Base-by-base conservation (phyloP, 2,888 invertebrate species). In the Chelonus formosanus region DNA sequence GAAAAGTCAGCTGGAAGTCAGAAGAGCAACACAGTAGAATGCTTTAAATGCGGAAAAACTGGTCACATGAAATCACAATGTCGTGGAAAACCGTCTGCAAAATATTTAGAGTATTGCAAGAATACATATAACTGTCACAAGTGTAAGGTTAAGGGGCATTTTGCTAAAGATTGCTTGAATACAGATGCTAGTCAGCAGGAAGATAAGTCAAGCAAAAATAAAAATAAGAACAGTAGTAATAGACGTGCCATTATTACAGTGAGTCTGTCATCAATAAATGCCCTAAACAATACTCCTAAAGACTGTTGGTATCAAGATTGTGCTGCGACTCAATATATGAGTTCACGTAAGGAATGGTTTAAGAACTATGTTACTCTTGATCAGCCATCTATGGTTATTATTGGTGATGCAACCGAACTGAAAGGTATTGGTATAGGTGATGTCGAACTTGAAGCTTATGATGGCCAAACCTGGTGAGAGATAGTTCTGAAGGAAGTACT, bases 101-200 rank as follows among this genome's bases (percentile, higher is more conserved):
- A 71, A 62, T 72, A 72, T 61, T 45, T 69, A 44, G 67, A 67
- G 20, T 71, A 73, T 53, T 73, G 72, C 48, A 72, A 72, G 54
- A 69, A 57, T 35, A 72, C 45, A 10, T 73, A 72, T 53, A 48
- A 58, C 31, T 72, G 72, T 61, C 70, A 72, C 60, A 67, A 32
- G 6, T 73, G 73, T 67, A 47, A 69, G 4, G n/a, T 58, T 36
- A 71, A 71, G 32, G 70, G 72, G 10, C 71, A 71, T 57, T 72
- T 68, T 67, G 63, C 70, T 3, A 72, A 70, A 60, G 68, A 73
- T 3, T 72, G 71, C 63, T 47, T 67, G n/a, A 63, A 65, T 58
- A 54, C 1, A 5, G 6, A 40, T 6, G 6, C 40, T 40, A 40
- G 40, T 40, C 40, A 40, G 6, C 40, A 3, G 6, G 5, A 40